Percentiles rank a stretch among this genome's conserved stretches.
Evolutionary conservation across 2,888 invertebrate genomes (phyloP).

Genomic region (Trissolcus brochymenae): DNA sequence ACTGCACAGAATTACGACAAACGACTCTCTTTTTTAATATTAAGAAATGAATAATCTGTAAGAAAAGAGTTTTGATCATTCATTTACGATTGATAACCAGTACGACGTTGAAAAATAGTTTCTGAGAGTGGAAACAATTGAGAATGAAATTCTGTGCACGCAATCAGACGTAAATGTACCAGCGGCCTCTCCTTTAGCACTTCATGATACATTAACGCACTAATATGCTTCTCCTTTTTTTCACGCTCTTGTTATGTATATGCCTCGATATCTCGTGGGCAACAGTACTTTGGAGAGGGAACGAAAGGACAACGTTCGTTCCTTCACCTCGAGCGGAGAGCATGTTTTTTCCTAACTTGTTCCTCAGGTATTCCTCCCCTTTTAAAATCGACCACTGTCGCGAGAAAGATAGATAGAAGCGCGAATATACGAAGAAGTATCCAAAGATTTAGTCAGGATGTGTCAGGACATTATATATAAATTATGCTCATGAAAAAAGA

Average conservation of each 20-base stretch:
- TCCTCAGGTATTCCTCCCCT: slow-evolving; percentile 71
- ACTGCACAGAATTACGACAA: too few relatives aligned
- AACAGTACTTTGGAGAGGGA: slow-evolving; percentile 6
- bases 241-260: slow-evolving; percentile 29
- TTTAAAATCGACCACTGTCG: slow-evolving; percentile 63
- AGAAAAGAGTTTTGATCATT: too few relatives aligned
- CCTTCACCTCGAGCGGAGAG: slow-evolving; percentile 69
- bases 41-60: too few relatives aligned
- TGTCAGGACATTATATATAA: too few relatives aligned
- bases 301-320: slow-evolving; percentile 65
- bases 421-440: slow-evolving; percentile 17
- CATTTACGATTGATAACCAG: too few relatives aligned
- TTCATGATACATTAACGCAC: slow-evolving; percentile 39
- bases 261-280: slow-evolving; percentile 50
- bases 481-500: too few relatives aligned
- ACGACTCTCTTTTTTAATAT: too few relatives aligned
- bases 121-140: too few relatives aligned
- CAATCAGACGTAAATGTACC: not conserved
- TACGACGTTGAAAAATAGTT: too few relatives aligned
- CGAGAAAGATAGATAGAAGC: slow-evolving; percentile 34
- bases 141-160: not conserved
- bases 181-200: slow-evolving; percentile 16
- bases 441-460: too few relatives aligned
- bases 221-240: slow-evolving; percentile 34
- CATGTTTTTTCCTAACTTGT: slow-evolving; percentile 68